A percentile compares a stretch with the other conserved stretches of the same genome.
These are phyloP conservation scores for Hydrochoerus hydrochaeris DNA, from an alignment of 2,113 vertebrate genomes.

Conservation along the genomic window DNA sequence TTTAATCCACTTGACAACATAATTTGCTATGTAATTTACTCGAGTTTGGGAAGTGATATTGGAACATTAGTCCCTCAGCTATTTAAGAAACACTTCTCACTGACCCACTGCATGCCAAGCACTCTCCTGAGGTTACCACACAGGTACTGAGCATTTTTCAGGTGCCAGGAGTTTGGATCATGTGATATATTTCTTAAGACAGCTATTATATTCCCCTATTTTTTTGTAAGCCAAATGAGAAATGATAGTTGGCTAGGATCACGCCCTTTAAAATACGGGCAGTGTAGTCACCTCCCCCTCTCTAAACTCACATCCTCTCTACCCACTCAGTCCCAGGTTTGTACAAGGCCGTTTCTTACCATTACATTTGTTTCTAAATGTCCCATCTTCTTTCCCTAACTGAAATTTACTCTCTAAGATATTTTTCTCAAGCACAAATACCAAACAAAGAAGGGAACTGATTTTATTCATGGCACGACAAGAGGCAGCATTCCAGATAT, in stretches of 20 bases:
- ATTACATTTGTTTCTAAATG: background rate
- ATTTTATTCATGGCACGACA: background rate
- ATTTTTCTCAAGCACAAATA: background rate
- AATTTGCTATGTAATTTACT: background rate
- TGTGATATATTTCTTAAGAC: background rate
- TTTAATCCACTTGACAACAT: background rate
- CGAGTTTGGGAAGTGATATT: background rate
- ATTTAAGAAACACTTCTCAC: conserved; percentile 14
- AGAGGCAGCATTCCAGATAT: background rate
- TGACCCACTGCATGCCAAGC: background rate
- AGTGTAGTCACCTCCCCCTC: background rate
- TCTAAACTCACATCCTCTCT: background rate
- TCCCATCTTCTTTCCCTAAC: background rate
- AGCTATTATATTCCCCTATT: background rate
- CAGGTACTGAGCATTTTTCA: background rate
- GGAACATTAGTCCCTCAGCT: background rate
- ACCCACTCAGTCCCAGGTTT: background rate
- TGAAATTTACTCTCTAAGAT: background rate
- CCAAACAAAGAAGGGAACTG: background rate
- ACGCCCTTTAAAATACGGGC: background rate
- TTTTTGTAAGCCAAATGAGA: conserved; percentile 10
- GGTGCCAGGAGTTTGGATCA: background rate
- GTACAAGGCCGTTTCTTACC: background rate
- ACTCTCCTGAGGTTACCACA: background rate
- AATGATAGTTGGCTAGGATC: background rate